These are phyloP conservation scores for Stichopus chloronotus DNA, from an alignment of 35 echinoderm and acorn worm species.

Conservation along the genomic window DNA sequence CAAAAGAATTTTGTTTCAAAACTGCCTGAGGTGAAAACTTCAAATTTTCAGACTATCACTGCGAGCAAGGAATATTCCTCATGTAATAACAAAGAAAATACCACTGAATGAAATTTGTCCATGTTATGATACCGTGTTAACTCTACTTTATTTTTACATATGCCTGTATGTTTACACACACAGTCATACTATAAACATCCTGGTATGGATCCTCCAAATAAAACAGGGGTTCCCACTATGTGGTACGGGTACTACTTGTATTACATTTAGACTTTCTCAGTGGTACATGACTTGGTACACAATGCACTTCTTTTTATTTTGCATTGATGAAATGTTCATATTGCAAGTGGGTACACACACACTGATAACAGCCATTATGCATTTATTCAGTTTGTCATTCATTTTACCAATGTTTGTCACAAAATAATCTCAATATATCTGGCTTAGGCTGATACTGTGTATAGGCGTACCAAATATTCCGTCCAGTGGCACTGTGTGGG, in stretches of 20 bases:
- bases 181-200: slow-evolving; percentile 21
- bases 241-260: slow-evolving; percentile 15
- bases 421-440: not conserved
- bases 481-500: not conserved
- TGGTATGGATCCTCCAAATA: slow-evolving; percentile 16
- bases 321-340: slow-evolving; percentile 1
- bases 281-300: slow-evolving; percentile 1
- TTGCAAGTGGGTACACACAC: not conserved
- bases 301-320: slow-evolving; percentile 17
- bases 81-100: slow-evolving; percentile 10
- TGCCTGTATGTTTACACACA: slow-evolving; percentile 12
- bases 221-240: slow-evolving; percentile 1
- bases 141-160: not conserved
- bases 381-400: slow-evolving; percentile 24
- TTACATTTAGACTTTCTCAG: slow-evolving; percentile 31
- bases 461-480: not conserved
- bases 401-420: not conserved
- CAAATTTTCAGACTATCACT: slow-evolving; percentile 24
- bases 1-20: slow-evolving; percentile 22
- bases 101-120: slow-evolving; percentile 32
- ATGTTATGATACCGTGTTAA: not conserved
- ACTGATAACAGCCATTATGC: slow-evolving; percentile 19
- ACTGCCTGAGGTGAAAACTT: not conserved
- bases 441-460: not conserved
- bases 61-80: not conserved